Evolutionary conservation across 1,140 invertebrate species (phyloP).

Genomic region (Amyelois transitella): DNA sequence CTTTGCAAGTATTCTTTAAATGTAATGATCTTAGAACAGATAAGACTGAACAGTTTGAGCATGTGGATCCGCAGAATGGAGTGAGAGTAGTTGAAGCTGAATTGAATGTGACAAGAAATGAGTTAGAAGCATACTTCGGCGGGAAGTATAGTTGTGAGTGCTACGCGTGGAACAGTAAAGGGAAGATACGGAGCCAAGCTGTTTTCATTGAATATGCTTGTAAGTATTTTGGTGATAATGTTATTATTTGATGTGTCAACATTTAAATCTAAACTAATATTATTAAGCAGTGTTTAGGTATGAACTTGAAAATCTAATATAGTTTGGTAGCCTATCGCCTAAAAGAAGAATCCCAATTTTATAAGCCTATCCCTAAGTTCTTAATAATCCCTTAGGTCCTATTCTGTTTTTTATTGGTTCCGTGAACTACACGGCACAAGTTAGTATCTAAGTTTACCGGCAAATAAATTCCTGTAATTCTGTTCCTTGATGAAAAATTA

Average conservation of each 20-base stretch:
- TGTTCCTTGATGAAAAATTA: too few relatives aligned
- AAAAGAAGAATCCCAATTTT: too few relatives aligned
- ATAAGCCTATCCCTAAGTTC: too few relatives aligned
- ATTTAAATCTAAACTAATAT: too few relatives aligned
- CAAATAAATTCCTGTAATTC: too few relatives aligned
- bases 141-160: conserved; percentile 92
- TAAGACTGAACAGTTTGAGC: conserved; percentile 79
- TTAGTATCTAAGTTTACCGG: too few relatives aligned
- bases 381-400: too few relatives aligned
- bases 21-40: conserved; percentile 84
- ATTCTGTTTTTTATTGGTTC: too few relatives aligned
- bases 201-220: conserved; percentile 90
- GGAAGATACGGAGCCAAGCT: conserved; percentile 85
- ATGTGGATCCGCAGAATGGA: conserved; percentile 90
- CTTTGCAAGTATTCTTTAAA: conserved; percentile 88
- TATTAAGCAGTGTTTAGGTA: background rate
- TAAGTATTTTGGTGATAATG: conserved; percentile 78
- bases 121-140: conserved; percentile 92
- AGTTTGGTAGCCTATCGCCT: too few relatives aligned
- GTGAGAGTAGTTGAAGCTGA: conserved; percentile 89
- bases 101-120: conserved; percentile 88
- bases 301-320: too few relatives aligned
- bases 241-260: background rate
- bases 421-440: too few relatives aligned
- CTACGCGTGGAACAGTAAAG: conserved; percentile 85